Evolutionary conservation across 2,888 invertebrate genomes (phyloP), one percentile per base, ranked within the genome.

Genomic region (Resseliella maxima): DNA sequence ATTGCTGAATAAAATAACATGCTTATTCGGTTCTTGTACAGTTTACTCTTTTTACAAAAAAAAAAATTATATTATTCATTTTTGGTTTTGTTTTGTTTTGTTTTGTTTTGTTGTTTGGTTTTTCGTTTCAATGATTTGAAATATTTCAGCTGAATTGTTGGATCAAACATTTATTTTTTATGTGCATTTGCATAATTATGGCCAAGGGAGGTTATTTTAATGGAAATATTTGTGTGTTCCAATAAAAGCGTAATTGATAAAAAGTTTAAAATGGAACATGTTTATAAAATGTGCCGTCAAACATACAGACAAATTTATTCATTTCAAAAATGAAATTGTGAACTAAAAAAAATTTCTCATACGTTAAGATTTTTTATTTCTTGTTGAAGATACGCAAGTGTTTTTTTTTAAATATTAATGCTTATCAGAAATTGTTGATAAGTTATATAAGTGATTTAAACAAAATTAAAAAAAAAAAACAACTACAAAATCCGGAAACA

Each of bases 401-500:
- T n/a, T n/a, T n/a, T n/a, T n/a, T n/a, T n/a, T n/a, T n/a, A n/a
- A n/a, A n/a, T n/a, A n/a, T n/a, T n/a, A n/a, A n/a, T n/a, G n/a
- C n/a, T n/a, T n/a, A n/a, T n/a, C n/a, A n/a, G n/a, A n/a, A n/a
- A n/a, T n/a, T n/a, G n/a, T n/a, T n/a, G n/a, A n/a, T n/a, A n/a
- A n/a, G n/a, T n/a, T n/a, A n/a, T n/a, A n/a, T n/a, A n/a, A n/a
- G 54, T 54, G 54, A 10, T 54, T 54, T 54, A n/a, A 6, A 12
- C 83, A 6, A 83, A n/a, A 83, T 83, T 83, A n/a, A 83, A n/a
- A n/a, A 38, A 83, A 38, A 38, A 38, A n/a, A n/a, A n/a, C n/a
- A n/a, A n/a, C n/a, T n/a, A n/a, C n/a, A n/a, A n/a, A n/a, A n/a
- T n/a, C n/a, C 35, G 81, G 35, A 85, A 21, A 36, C 50, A 46